A percentile compares a stretch with the other conserved stretches of the same genome.
These are phyloP conservation scores for Odiellus spinosus DNA, from an alignment of 2,888 invertebrate species.

Conservation along the genomic window DNA sequence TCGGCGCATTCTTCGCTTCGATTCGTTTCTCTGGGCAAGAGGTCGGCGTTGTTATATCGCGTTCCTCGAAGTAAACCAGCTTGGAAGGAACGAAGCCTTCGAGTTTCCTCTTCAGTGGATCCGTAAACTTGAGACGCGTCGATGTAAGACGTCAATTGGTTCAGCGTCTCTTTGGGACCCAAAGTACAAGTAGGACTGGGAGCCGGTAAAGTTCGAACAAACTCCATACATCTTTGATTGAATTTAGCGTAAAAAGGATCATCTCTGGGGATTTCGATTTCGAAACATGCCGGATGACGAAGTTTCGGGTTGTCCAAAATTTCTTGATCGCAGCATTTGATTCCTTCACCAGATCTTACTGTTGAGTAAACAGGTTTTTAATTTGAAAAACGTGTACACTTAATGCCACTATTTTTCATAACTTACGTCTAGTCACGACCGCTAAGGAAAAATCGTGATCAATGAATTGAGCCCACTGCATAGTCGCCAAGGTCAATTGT, in stretches of 20 bases:
- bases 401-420: neutral
- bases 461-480: constrained; percentile 23
- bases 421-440: constrained; percentile 22
- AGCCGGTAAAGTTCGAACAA: constrained; percentile 50
- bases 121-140: constrained; percentile 19
- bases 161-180: constrained; percentile 19
- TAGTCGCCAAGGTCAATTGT: constrained; percentile 12
- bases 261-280: constrained; percentile 41
- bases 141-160: constrained; percentile 18
- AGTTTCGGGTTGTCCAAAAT: constrained; percentile 40
- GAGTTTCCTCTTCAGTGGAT: constrained; percentile 10
- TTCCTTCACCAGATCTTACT: constrained; percentile 27
- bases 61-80: constrained; percentile 11
- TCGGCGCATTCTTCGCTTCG: neutral
- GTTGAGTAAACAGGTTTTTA: neutral
- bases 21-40: neutral
- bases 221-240: constrained; percentile 48
- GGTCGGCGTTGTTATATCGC: neutral
- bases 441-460: constrained; percentile 25
- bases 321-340: constrained; percentile 54
- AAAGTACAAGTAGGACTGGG: constrained; percentile 53
- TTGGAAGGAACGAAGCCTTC: constrained; percentile 12
- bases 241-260: constrained; percentile 41
- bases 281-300: constrained; percentile 46
- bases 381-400: neutral